A percentile compares a stretch with the other conserved stretches of the same genome.
phyloP scores from a whole-genome alignment of 1,140 invertebrate species.

The Solenopsis invicta region DNA sequence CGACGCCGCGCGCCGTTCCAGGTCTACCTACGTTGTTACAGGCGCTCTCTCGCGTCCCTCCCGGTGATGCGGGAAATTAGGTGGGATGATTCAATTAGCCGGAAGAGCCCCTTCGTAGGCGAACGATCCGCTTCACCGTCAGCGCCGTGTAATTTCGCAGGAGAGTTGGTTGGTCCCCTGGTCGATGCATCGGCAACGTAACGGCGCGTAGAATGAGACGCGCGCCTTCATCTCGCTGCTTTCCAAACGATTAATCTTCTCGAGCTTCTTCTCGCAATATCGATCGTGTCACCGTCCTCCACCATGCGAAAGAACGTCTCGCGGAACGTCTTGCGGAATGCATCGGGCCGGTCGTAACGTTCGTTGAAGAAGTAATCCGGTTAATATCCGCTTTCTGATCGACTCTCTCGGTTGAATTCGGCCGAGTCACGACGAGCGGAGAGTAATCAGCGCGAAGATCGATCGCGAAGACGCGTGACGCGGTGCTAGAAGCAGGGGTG shows the following conservation, averaged over 20 bases:
- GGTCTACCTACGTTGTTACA: constrained; percentile 6
- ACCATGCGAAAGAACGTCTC: not conserved
- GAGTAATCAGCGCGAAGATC: constrained; percentile 54
- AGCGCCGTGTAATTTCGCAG: constrained; percentile 65
- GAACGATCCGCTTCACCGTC: constrained; percentile 65
- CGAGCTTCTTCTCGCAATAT: constrained; percentile 39
- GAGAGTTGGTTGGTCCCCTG: constrained; percentile 47
- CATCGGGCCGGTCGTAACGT: not conserved
- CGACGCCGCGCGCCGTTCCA: not conserved
- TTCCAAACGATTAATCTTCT: constrained; percentile 46
- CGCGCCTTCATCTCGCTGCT: not conserved
- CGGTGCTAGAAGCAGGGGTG: constrained; percentile 19
- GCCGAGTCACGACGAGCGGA: not conserved
- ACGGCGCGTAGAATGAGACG: constrained; percentile 11
- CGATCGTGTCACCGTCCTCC: constrained; percentile 5
- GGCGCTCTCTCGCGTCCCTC: constrained; percentile 14
- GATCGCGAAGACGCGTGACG: constrained; percentile 57
- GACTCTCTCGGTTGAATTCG: constrained; percentile 14
- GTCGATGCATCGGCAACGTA: constrained; percentile 59
- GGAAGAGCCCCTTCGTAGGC: constrained; percentile 58
- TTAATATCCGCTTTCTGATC: constrained; percentile 56
- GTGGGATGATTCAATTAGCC: constrained; percentile 78
- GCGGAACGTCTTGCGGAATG: not conserved
- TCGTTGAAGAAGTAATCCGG: constrained; percentile 43
- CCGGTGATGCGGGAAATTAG: constrained; percentile 74